A percentile compares a stretch with the other conserved stretches of the same genome.
phyloP scores from a whole-genome alignment of 2,113 vertebrate genomes.

The Sinocyclocheilus maitianheensis region DNA sequence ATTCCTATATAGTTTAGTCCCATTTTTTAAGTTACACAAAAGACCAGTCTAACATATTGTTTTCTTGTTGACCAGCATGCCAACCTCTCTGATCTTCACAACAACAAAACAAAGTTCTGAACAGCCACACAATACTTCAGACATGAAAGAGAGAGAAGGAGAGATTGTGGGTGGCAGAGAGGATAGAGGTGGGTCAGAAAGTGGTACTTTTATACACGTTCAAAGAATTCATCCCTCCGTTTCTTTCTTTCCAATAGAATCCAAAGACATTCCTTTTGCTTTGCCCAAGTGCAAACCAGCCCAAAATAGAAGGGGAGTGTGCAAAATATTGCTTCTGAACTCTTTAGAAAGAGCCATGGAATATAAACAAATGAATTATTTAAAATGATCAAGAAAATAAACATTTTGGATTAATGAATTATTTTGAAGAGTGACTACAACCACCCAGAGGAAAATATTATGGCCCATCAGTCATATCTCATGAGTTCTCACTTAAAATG shows the following conservation, averaged over 20 bases:
- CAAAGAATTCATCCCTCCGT: slow-evolving; percentile 26
- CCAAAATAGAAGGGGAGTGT: slow-evolving; percentile 45
- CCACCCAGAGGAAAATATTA: neutral
- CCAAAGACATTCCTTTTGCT: slow-evolving; percentile 39
- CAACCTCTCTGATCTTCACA: neutral
- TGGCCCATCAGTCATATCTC: neutral
- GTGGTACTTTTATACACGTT: slow-evolving; percentile 26
- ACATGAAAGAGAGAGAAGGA: slow-evolving; percentile 8
- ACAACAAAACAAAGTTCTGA: slow-evolving; percentile 3
- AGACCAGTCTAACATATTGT: neutral
- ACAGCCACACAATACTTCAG: slow-evolving; percentile 22
- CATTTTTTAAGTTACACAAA: neutral
- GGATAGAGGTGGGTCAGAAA: slow-evolving; percentile 24
- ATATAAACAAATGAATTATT: slow-evolving; percentile 37
- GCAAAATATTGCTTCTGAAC: slow-evolving; percentile 40
- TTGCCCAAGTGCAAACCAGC: slow-evolving; percentile 26
- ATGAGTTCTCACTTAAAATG: neutral
- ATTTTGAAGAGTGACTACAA: neutral
- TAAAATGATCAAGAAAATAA: neutral
- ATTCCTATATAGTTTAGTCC: neutral
- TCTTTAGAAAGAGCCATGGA: neutral
- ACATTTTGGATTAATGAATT: neutral
- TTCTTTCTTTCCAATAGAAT: slow-evolving; percentile 34
- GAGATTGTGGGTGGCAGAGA: slow-evolving; percentile 3
- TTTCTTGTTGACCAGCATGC: neutral